Conservation (phyloP, 2,797 vertebrate genomes). For the Accipiter fasciatus region DNA sequence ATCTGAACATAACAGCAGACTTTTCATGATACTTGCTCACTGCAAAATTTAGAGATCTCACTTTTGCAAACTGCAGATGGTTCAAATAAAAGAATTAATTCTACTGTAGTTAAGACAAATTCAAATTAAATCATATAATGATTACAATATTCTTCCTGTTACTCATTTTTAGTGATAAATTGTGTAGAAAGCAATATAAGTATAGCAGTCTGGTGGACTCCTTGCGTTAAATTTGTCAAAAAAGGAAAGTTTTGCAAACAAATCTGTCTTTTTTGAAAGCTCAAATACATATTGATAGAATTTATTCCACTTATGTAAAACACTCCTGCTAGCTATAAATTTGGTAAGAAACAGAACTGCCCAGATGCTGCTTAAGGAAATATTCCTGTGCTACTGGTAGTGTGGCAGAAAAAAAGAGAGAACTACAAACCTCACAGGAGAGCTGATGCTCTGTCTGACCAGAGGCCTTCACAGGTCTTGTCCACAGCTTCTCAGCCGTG, state of each 20-base stretch:
- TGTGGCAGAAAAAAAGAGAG: background rate
- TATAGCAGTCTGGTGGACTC: background rate
- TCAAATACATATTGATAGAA: background rate
- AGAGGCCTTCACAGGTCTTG: background rate
- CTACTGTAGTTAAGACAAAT: background rate
- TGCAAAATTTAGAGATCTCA: background rate
- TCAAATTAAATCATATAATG: background rate
- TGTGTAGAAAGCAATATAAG: background rate
- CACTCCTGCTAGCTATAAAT: background rate
- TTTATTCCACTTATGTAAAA: background rate
- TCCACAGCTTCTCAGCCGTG: background rate
- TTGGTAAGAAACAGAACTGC: background rate
- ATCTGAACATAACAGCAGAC: background rate
- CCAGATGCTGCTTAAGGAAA: background rate
- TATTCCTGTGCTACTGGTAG: background rate
- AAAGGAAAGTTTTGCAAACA: background rate
- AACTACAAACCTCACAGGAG: rapidly evolving
- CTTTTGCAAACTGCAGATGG: background rate
- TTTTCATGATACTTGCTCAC: background rate
- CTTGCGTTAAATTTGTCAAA: background rate
- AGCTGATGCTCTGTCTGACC: background rate
- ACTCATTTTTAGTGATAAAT: background rate
- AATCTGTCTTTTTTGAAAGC: background rate
- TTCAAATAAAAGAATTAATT: background rate
- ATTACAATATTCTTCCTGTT: background rate